These are phyloP conservation scores for Chrysaora quinquecirrha DNA, from an alignment of 30 jellyfish, hydroid and myxozoan genomes.

Conservation along the genomic window DNA sequence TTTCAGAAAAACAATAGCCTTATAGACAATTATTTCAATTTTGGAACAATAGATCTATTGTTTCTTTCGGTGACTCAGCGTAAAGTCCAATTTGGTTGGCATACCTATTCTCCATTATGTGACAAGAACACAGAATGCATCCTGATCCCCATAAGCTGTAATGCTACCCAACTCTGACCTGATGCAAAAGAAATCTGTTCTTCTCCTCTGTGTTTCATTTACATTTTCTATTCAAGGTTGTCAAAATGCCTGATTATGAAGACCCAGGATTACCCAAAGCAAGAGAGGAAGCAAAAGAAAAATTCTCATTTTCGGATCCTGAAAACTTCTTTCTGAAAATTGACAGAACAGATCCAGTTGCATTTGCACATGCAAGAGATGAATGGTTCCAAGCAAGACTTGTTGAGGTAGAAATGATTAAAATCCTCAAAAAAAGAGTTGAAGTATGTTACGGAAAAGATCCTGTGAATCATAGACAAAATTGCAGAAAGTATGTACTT, in stretches of 20 bases:
- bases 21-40: too few species aligned
- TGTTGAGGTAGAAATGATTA: slow-evolving; percentile 86
- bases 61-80: too few species aligned
- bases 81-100: too few species aligned
- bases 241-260: slow-evolving; percentile 7
- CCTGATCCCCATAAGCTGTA: too few species aligned
- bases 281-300: slow-evolving; percentile 49
- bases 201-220: too few species aligned
- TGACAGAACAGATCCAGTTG: slow-evolving; percentile 76
- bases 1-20: too few species aligned
- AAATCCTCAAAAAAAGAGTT: slow-evolving; percentile 62
- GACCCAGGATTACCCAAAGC: slow-evolving; percentile 49
- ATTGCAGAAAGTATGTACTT: slow-evolving; percentile 62
- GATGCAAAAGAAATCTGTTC: too few species aligned
- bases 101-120: too few species aligned
- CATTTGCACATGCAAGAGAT: slow-evolving; percentile 65
- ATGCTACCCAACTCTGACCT: too few species aligned
- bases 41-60: too few species aligned
- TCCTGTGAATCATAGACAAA: slow-evolving; percentile 78
- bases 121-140: too few species aligned
- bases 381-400: slow-evolving; percentile 68
- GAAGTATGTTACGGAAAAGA: slow-evolving; percentile 73
- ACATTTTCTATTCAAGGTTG: too few species aligned
- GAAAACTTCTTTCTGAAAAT: slow-evolving; percentile 69
- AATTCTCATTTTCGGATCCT: slow-evolving; percentile 53